phyloP scores from a whole-genome alignment of 2,797 vertebrate genomes.

The Borostomias antarcticus region DNA sequence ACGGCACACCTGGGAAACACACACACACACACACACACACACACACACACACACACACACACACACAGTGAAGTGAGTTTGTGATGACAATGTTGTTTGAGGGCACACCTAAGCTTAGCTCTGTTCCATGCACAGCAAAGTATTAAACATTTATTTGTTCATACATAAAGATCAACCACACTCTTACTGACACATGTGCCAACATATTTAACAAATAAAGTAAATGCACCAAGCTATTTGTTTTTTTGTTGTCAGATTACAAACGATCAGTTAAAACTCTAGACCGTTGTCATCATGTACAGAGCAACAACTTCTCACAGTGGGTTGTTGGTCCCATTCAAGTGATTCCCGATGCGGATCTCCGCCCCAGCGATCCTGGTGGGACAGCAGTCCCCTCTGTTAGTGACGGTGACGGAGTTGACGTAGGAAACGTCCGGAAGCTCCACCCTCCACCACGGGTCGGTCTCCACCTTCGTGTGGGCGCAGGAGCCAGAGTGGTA shows the following conservation, averaged over 20 bases:
- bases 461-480: background rate
- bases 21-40: background rate
- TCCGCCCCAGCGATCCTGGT: slow-evolving; percentile 48
- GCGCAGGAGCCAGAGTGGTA: slow-evolving; percentile 29
- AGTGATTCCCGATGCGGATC: slow-evolving; percentile 29
- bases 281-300: background rate
- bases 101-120: no score
- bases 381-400: background rate
- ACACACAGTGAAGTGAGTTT: background rate
- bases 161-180: no score
- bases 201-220: no score
- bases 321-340: background rate
- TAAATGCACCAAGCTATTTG: no score
- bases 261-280: background rate
- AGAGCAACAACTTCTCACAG: background rate
- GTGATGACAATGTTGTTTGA: no score
- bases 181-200: no score
- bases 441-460: slow-evolving; percentile 70
- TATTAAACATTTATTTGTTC: no score
- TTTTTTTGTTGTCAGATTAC: no score
- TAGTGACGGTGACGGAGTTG: slow-evolving; percentile 53
- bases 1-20: background rate
- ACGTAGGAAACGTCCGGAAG: slow-evolving; percentile 54
- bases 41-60: background rate
- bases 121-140: no score